A percentile compares a stretch with the other conserved stretches of the same genome.
Evolutionary conservation across 2,113 vertebrate species (phyloP).

Genomic region (Nesoenas mayeri): DNA sequence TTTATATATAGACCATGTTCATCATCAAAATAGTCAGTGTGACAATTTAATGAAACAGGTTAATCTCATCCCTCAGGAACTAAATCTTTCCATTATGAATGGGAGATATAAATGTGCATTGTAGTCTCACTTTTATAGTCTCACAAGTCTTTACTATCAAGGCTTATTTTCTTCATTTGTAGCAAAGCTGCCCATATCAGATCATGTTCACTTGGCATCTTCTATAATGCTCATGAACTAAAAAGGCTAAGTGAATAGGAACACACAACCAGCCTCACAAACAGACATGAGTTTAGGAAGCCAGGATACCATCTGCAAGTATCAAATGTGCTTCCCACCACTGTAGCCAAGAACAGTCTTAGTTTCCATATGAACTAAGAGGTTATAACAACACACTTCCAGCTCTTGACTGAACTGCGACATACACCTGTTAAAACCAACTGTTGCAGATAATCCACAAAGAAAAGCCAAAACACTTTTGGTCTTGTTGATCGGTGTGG

Average conservation of each 20-base stretch:
- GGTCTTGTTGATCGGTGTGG: background rate
- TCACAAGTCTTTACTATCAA: background rate
- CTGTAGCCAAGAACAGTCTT: background rate
- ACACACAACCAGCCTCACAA: conserved; percentile 1
- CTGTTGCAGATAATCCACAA: background rate
- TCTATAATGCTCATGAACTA: background rate
- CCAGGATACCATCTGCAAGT: background rate
- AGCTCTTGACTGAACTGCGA: background rate
- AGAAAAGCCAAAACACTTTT: background rate
- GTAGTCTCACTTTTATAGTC: background rate
- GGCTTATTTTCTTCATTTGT: background rate
- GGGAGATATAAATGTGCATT: background rate
- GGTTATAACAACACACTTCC: background rate
- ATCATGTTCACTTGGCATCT: background rate
- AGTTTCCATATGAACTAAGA: background rate
- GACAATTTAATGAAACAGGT: background rate
- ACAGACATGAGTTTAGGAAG: background rate
- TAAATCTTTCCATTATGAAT: background rate
- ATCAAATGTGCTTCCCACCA: background rate
- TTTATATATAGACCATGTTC: background rate
- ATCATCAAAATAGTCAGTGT: background rate
- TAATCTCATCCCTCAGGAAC: background rate
- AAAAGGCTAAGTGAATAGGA: background rate
- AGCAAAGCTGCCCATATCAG: background rate
- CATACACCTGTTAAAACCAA: background rate